Conservation (phyloP, 2,113 vertebrate genomes). For the Gnathonemus longibarbis region DNA sequence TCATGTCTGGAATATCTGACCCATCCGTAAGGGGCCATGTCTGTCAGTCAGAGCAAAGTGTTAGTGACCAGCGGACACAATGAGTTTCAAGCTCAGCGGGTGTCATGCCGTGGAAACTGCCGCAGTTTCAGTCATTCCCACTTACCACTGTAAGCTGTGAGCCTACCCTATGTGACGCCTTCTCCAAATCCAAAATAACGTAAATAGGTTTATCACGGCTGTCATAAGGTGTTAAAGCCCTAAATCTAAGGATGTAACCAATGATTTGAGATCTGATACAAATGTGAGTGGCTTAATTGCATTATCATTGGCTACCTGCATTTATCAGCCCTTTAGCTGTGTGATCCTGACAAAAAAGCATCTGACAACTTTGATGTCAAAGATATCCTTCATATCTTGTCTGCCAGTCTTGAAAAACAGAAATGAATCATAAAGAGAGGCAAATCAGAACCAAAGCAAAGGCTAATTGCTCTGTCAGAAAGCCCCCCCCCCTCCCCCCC, state of each 20-base stretch:
- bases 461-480: slow-evolving; percentile 22
- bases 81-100: background rate
- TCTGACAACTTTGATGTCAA: background rate
- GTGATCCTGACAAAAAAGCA: slow-evolving; percentile 1
- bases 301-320: background rate
- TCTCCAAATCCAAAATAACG: background rate
- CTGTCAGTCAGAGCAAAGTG: background rate
- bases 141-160: background rate
- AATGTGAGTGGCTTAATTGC: background rate
- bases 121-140: background rate
- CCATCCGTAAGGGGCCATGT: background rate
- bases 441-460: background rate
- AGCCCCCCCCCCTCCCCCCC: background rate
- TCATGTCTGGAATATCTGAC: background rate
- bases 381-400: background rate
- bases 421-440: background rate
- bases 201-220: background rate
- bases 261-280: background rate
- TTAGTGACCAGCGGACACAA: background rate
- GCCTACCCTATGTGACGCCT: background rate
- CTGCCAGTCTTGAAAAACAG: background rate
- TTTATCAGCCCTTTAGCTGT: background rate
- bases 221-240: background rate
- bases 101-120: background rate
- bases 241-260: background rate